A percentile compares a stretch with the other conserved stretches of the same genome.
phyloP scores from a whole-genome alignment of 37 sponge, comb jelly and placozoan species.

The Trichoplax adhaerens region DNA sequence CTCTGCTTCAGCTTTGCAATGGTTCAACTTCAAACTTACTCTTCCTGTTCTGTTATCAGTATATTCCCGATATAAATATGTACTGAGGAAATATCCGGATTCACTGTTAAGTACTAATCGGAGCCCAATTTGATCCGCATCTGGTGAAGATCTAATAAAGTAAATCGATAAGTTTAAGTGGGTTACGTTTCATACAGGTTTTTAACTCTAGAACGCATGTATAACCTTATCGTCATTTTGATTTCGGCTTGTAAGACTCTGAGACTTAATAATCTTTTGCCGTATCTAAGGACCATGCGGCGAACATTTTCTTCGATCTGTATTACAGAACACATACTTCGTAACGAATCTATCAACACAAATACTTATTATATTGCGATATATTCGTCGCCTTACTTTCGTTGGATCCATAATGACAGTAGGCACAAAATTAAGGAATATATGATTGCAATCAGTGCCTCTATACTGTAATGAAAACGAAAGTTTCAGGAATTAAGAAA shows the following conservation, averaged over 20 bases:
- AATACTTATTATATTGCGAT: not conserved
- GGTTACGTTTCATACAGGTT: too few relatives aligned
- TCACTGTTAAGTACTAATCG: constrained; percentile 80
- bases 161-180: not conserved
- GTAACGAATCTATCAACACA: not conserved
- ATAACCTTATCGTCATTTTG: constrained; percentile 58
- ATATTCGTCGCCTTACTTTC: constrained; percentile 41
- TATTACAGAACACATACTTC: not conserved
- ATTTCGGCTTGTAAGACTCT: constrained; percentile 92
- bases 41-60: constrained; percentile 70
- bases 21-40: constrained; percentile 20
- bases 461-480: constrained; percentile 17
- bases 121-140: constrained; percentile 21
- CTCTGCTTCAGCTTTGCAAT: too few relatives aligned
- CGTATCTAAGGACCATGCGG: constrained; percentile 15
- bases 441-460: constrained; percentile 89
- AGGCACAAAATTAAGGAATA: constrained; percentile 92
- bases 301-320: constrained; percentile 8
- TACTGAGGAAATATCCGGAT: constrained; percentile 47
- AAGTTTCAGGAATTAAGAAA: not conserved
- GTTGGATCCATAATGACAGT: constrained; percentile 75
- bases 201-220: too few relatives aligned
- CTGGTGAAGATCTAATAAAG: constrained; percentile 20
- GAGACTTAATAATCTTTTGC: constrained; percentile 55
- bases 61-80: constrained; percentile 72